A percentile compares a stretch with the other conserved stretches of the same genome.
These are phyloP conservation scores for Quiscalus mexicanus DNA, from an alignment of 2,113 vertebrate genomes.

Conservation along the genomic window DNA sequence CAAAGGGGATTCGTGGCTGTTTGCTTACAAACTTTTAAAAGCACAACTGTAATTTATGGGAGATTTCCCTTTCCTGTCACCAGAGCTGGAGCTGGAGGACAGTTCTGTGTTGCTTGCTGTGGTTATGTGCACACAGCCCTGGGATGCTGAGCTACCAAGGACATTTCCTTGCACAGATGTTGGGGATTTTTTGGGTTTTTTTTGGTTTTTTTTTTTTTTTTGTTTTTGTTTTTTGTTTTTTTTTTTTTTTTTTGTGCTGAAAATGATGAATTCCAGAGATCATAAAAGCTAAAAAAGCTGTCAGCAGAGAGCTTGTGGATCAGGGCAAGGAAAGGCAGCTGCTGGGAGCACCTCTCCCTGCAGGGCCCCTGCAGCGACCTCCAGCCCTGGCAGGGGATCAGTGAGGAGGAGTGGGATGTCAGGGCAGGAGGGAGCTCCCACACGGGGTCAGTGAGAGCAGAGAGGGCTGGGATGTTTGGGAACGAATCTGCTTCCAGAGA, in stretches of 20 bases:
- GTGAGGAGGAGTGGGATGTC: not conserved
- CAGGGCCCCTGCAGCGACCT: not conserved
- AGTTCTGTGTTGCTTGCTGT: not conserved
- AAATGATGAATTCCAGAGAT: slow-evolving; percentile 23
- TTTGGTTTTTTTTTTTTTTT: not conserved
- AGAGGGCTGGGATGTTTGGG: not conserved
- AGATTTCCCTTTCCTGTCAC: not conserved
- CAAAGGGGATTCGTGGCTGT: not conserved
- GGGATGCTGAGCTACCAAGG: not conserved
- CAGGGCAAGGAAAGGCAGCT: not conserved
- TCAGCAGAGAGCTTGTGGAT: not conserved
- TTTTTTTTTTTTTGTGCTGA: not conserved
- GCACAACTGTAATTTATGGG: not conserved
- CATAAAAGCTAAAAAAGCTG: not conserved
- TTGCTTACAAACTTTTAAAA: not conserved
- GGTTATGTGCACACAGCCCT: not conserved
- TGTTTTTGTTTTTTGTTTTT: not conserved
- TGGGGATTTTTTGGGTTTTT: not conserved
- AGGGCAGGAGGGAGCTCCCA: not conserved
- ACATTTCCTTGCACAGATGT: not conserved
- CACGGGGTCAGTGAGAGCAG: accelerated
- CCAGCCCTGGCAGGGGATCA: not conserved
- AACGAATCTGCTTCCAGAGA: not conserved
- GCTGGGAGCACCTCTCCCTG: not conserved
- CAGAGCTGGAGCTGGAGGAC: not conserved